Percentiles rank a stretch among this genome's conserved stretches.
These are phyloP conservation scores for Eonycteris spelaea DNA, from an alignment of 2,113 vertebrate genomes.

Conservation along the genomic window DNA sequence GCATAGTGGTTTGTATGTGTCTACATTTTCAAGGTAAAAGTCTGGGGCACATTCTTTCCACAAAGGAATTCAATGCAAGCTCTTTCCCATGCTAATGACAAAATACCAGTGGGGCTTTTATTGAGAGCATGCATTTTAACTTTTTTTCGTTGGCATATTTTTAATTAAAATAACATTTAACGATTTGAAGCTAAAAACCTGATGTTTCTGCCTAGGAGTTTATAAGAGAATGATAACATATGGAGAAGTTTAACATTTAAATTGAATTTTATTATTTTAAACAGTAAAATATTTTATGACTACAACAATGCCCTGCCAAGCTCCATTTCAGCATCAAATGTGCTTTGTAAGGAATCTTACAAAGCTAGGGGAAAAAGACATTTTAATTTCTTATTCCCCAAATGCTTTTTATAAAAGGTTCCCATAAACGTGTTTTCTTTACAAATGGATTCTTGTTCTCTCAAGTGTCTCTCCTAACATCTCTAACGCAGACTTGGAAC, in stretches of 20 bases:
- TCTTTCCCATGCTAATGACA: constrained; percentile 25
- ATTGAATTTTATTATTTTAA: constrained; percentile 76
- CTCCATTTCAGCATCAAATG: constrained; percentile 56
- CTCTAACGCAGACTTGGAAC: not conserved
- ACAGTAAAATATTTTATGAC: constrained; percentile 77
- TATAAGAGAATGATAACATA: constrained; percentile 66
- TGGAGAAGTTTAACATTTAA: constrained; percentile 78
- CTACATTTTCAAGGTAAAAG: constrained; percentile 44
- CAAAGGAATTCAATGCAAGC: not conserved
- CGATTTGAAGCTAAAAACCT: constrained; percentile 66
- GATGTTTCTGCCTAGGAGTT: constrained; percentile 70
- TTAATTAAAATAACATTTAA: constrained; percentile 77
- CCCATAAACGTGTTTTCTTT: constrained; percentile 57
- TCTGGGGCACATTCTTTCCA: constrained; percentile 23
- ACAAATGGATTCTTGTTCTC: constrained; percentile 40
- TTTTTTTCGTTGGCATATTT: constrained; percentile 67
- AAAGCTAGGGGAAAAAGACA: not conserved
- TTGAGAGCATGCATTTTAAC: constrained; percentile 38
- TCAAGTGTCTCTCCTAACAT: not conserved
- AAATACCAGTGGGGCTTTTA: constrained; percentile 35
- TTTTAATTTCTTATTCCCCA: constrained; percentile 67
- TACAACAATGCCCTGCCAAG: constrained; percentile 61
- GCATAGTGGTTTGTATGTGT: not conserved
- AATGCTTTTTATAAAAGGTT: constrained; percentile 51
- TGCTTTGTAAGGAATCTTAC: constrained; percentile 72